Base-by-base conservation (phyloP, 2,888 invertebrate genomes). In the Deroplatys truncata region DNA sequence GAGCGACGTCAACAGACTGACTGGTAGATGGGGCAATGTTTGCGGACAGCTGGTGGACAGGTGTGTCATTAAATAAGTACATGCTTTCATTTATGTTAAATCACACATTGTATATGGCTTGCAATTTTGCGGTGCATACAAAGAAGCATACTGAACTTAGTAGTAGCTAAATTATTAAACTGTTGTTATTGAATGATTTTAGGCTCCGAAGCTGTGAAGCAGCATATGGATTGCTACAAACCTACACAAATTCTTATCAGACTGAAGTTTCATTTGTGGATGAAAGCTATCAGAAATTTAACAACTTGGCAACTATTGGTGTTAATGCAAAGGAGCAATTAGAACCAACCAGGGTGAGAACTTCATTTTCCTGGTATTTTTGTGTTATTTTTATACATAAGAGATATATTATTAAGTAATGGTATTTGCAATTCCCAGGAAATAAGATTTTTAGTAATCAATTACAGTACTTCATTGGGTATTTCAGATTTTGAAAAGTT, bases 201-300 rank as follows among this genome's bases (percentile, higher is more conserved):
- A 97, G 99, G 93, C 94, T 99, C 90, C 96, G 97, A 91, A 97
- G 98, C 93, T 97, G 98, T 92, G 98, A 99, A 93, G 96, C 97
- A 49, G 98, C 98, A 0, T 98, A 98, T 92, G 97, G 98, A 92
- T 95, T 98, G 91, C 96, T 99, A 92, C 97, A 98, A 92, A 97
- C 97, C 93, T 98, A 98, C 94, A 97, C 97, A 92, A 97, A 97
- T 90, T 97, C 98, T 35, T 95, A 98, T 92, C 96, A 97, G 92
- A 96, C 96, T 91, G 98, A 99, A 93, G 97, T 97, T 92, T 96
- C 96, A 92, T 98, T 98, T 96, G 96, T 98, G 90, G 98, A 98
- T 92, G 98, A 98, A 91, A 96, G 97, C 28, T 97, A 97, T 93
- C 95, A 95, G 91, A 97, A 97, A 93, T 94, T 98, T 88, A 97